Base-by-base conservation (phyloP, 2,797 vertebrate genomes). In the Malacoctenus gilli region DNA sequence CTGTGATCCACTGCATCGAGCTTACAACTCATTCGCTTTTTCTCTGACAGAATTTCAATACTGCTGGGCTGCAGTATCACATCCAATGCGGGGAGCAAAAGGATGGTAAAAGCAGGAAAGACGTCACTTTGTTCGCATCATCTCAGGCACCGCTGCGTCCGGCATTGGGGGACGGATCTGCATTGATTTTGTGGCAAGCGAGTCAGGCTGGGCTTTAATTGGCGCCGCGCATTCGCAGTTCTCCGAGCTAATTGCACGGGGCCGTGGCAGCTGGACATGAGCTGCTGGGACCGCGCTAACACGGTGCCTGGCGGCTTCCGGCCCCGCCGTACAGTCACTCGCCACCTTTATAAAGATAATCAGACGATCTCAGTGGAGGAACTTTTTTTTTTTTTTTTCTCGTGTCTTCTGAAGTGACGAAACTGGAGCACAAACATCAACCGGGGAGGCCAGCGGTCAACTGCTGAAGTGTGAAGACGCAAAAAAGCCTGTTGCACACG, bases 181-280 rank as follows among this genome's bases (percentile, higher is more conserved):
- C 52, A 90, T 89, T 73, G 87, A 86, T 88, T 89, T 85, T 86
- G 62, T 85, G 84, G 77, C 85, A 85, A 82, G 83, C 36, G 50
- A 62, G 71, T 79, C 35, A 37, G 56, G 41, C 56, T 54, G 18
- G 2, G 55, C 42, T 72, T 77, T 79, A 79, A 82, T 77, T 81
- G 70, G 69, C 5, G 25, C 9, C 82, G 72, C 75, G 63, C 58
- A 65, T 75, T 75, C 57, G 57, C 53, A 66, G 79, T 76, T 52
- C 36, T 75, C 59, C 14, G 1, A 52, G 61, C 72, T 80, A 82
- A 85, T 68, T 82, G 69, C 42, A 38, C 28, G 25, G 63, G 59
- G 55, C 47, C 35, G 28, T 18, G 41, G 50, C 58, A 66, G 57
- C 59, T 76, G 58, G 31, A 49, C 37, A 53, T 14, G 11, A 5